Evolutionary conservation across 2,113 vertebrate species (phyloP).

Genomic region (Syngnathus scovelli): DNA sequence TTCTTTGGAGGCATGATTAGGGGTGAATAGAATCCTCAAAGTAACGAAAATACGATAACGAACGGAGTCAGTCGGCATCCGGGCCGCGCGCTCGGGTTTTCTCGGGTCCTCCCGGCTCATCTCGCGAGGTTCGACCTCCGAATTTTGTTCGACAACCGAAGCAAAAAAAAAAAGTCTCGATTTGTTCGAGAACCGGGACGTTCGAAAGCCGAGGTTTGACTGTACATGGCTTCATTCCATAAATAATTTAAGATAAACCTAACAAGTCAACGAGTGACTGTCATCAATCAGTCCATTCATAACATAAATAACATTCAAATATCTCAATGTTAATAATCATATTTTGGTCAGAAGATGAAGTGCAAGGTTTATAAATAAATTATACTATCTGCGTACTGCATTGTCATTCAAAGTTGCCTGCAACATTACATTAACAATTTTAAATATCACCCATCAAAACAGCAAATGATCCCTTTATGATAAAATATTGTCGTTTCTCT

Average conservation of each 20-base stretch:
- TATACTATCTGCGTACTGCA: slow-evolving; percentile 16
- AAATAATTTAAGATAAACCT: slow-evolving; percentile 35
- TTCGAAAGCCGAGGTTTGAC: no score
- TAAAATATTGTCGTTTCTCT: not conserved
- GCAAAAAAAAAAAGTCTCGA: no score
- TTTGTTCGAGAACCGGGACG: no score
- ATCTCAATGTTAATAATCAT: not conserved
- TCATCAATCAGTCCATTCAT: slow-evolving; percentile 18
- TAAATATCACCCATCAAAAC: not conserved
- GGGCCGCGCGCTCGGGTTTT: no score
- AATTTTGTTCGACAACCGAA: no score
- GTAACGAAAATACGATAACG: no score
- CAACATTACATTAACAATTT: slow-evolving; percentile 10
- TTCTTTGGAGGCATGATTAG: no score
- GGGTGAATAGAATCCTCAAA: no score
- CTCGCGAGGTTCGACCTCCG: no score
- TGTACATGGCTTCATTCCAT: slow-evolving; percentile 27
- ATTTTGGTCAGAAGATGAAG: slow-evolving; percentile 60
- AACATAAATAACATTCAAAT: slow-evolving; percentile 34
- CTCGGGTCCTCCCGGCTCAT: no score
- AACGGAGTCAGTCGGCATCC: no score
- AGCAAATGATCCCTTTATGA: not conserved
- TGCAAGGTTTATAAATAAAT: slow-evolving; percentile 8
- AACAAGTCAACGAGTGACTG: slow-evolving; percentile 24
- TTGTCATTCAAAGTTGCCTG: slow-evolving; percentile 40